Percentiles rank a stretch among this genome's conserved stretches.
Evolutionary conservation across 2,797 vertebrate species (phyloP).

Genomic region (Pempheris klunzingeri): DNA sequence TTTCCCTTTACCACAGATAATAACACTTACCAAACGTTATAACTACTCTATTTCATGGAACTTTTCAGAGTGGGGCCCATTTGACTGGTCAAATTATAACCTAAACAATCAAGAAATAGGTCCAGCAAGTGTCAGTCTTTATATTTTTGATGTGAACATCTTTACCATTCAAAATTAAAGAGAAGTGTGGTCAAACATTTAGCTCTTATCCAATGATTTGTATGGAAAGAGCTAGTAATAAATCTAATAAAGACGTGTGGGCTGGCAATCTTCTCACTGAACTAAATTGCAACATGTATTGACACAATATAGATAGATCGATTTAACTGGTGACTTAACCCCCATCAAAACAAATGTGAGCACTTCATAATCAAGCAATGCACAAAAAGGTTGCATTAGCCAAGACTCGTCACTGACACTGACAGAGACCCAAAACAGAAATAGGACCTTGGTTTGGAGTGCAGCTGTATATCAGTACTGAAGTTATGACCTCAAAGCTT

Average conservation of each 20-base stretch:
- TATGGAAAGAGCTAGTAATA: not conserved
- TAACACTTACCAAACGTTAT: too few relatives aligned
- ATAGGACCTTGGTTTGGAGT: not conserved
- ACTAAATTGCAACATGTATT: not conserved
- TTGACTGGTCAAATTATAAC: not conserved
- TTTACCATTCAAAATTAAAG: not conserved
- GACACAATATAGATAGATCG: not conserved
- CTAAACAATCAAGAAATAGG: not conserved
- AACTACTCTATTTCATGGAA: not conserved
- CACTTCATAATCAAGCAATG: not conserved
- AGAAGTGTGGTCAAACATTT: not conserved
- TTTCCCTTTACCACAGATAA: not conserved
- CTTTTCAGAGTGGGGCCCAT: too few relatives aligned
- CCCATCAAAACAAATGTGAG: not conserved
- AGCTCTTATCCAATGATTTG: not conserved
- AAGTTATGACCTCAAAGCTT: not conserved
- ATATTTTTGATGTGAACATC: not conserved
- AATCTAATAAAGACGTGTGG: too few relatives aligned
- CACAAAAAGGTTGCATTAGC: not conserved
- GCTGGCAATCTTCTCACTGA: too few relatives aligned
- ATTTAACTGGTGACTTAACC: not conserved
- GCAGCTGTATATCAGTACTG: not conserved
- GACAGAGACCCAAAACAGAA: not conserved
- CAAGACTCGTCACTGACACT: too few relatives aligned
- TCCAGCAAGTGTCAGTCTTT: not conserved